phyloP scores from a whole-genome alignment of 2,113 vertebrate species.

The Malurus alboscapulatus region DNA sequence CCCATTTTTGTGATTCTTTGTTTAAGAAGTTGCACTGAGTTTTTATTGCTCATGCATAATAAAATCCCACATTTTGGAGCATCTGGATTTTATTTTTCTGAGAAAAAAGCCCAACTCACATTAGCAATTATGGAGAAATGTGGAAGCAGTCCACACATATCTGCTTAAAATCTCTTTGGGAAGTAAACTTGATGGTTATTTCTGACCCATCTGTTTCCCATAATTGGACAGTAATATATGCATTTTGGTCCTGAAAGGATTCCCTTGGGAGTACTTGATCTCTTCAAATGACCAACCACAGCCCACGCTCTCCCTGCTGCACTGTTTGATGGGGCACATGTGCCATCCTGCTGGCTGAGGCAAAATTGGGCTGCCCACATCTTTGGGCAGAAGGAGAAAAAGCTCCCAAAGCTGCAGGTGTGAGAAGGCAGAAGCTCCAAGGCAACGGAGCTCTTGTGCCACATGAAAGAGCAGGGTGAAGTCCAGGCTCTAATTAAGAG shows the following conservation, averaged over 20 bases:
- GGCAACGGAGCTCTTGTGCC: background rate
- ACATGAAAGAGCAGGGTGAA: background rate
- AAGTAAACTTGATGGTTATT: background rate
- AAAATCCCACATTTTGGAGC: background rate
- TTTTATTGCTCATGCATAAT: background rate
- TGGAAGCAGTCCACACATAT: background rate
- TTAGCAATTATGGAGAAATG: background rate
- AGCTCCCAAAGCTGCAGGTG: background rate
- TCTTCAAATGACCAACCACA: background rate
- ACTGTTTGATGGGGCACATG: accelerated
- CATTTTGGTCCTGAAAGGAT: background rate
- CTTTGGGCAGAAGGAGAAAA: background rate
- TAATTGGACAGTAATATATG: background rate
- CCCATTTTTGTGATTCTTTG: background rate
- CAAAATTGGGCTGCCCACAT: background rate
- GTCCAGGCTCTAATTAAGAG: background rate
- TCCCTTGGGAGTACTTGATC: background rate
- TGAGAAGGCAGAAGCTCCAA: background rate
- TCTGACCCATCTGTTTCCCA: background rate
- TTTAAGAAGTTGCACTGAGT: background rate
- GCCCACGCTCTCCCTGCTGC: accelerated
- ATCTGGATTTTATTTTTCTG: background rate
- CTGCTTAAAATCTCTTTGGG: background rate
- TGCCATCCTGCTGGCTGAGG: background rate
- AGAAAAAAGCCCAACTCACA: accelerated